Percentiles rank a stretch among this genome's conserved stretches.
These are phyloP conservation scores for Nymphicus hollandicus DNA, from an alignment of 2,113 vertebrate species.

Conservation along the genomic window DNA sequence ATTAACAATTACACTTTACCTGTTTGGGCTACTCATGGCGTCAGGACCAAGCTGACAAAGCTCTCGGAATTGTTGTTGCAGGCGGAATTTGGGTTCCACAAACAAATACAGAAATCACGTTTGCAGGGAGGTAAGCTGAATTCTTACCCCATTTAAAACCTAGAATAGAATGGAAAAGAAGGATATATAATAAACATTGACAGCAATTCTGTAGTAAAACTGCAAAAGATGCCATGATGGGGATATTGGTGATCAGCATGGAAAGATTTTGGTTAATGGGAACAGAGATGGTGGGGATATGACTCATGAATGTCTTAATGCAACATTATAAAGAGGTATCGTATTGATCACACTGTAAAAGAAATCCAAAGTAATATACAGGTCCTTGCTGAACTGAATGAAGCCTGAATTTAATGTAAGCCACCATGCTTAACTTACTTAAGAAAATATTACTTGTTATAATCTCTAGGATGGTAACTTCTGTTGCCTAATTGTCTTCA, in stretches of 20 bases:
- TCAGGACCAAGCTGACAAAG: slow-evolving; percentile 74
- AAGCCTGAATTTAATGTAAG: background rate
- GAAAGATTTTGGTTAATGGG: background rate
- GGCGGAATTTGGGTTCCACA: slow-evolving; percentile 74
- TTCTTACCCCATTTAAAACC: background rate
- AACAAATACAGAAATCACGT: slow-evolving; percentile 76
- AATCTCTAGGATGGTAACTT: background rate
- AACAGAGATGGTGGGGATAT: background rate
- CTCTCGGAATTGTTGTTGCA: slow-evolving; percentile 75
- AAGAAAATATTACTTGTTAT: background rate
- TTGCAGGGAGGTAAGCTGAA: slow-evolving; percentile 78
- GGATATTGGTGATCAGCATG: background rate
- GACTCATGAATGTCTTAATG: background rate
- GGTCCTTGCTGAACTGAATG: background rate
- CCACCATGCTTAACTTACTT: background rate
- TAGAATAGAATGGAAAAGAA: background rate
- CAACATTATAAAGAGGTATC: background rate
- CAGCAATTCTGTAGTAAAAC: background rate
- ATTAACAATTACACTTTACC: slow-evolving; percentile 82
- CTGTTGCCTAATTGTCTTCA: background rate
- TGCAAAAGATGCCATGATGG: background rate
- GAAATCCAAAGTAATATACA: background rate
- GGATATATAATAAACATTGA: background rate
- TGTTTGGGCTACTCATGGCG: slow-evolving; percentile 77
- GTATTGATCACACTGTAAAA: background rate